These are phyloP conservation scores for Zosterops hypoxanthus DNA, from an alignment of 2,113 vertebrate genomes.

Conservation along the genomic window DNA sequence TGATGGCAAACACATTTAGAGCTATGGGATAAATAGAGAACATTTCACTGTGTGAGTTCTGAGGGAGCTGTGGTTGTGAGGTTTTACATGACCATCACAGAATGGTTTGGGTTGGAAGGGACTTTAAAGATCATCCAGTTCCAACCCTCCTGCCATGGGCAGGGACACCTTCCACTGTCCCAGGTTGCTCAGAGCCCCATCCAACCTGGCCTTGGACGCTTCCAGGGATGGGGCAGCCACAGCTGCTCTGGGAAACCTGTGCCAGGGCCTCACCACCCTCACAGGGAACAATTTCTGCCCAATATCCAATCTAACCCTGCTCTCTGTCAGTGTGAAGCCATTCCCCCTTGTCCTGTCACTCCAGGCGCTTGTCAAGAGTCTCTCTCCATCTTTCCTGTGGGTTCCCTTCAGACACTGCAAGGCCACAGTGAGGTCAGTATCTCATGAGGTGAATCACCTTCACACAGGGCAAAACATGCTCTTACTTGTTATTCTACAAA, in stretches of 20 bases:
- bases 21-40: neutral
- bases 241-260: neutral
- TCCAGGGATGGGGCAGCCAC: neutral
- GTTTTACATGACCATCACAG: neutral
- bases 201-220: fast-evolving
- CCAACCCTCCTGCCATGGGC: neutral
- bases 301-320: fast-evolving
- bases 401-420: neutral
- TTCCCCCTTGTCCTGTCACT: neutral
- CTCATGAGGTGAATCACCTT: neutral
- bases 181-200: neutral
- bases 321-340: neutral
- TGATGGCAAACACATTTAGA: neutral
- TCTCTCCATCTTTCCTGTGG: neutral
- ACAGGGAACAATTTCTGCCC: neutral
- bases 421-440: fast-evolving
- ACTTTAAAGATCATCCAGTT: neutral
- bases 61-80: neutral
- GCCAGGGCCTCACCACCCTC: neutral
- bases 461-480: neutral
- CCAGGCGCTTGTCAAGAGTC: neutral
- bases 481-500: neutral
- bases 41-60: neutral
- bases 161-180: neutral
- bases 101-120: neutral